These are phyloP conservation scores for Momotus momota DNA, from an alignment of 2,797 vertebrate genomes.

Conservation along the genomic window DNA sequence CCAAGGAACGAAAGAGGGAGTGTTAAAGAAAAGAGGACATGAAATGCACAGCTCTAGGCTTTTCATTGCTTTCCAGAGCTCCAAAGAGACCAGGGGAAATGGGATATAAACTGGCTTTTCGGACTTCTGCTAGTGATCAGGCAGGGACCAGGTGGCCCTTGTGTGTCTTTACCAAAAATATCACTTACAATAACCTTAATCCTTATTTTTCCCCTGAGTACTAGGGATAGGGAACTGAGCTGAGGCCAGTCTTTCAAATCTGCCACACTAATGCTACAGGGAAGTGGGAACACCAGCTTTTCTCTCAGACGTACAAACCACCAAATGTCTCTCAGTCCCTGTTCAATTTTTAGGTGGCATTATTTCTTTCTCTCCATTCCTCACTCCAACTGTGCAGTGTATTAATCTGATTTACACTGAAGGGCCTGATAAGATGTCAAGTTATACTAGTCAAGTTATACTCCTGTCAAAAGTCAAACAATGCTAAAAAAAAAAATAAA, in stretches of 20 bases:
- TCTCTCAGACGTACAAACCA: background rate
- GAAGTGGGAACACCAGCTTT: background rate
- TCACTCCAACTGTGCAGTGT: background rate
- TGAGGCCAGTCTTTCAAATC: background rate
- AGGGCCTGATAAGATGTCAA: background rate
- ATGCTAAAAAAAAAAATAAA: background rate
- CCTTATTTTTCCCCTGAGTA: slow-evolving; percentile 22
- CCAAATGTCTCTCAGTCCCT: background rate
- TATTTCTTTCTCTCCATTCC: background rate
- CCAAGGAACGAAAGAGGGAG: background rate
- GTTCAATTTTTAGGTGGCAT: background rate
- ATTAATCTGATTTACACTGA: background rate
- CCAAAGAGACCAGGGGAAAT: background rate
- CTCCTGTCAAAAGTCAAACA: slow-evolving; percentile 30
- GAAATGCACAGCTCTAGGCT: background rate
- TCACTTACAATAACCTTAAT: slow-evolving; percentile 30
- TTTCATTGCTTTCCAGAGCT: slow-evolving; percentile 5
- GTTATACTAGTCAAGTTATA: background rate
- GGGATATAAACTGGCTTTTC: slow-evolving; percentile 22
- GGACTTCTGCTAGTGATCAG: background rate
- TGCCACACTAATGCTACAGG: background rate
- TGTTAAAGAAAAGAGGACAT: background rate
- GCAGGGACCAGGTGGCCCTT: slow-evolving; percentile 41
- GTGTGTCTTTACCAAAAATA: slow-evolving; percentile 46
- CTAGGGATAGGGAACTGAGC: background rate